phyloP scores from a whole-genome alignment of 1,140 invertebrate species.

The Thrips palmi region DNA sequence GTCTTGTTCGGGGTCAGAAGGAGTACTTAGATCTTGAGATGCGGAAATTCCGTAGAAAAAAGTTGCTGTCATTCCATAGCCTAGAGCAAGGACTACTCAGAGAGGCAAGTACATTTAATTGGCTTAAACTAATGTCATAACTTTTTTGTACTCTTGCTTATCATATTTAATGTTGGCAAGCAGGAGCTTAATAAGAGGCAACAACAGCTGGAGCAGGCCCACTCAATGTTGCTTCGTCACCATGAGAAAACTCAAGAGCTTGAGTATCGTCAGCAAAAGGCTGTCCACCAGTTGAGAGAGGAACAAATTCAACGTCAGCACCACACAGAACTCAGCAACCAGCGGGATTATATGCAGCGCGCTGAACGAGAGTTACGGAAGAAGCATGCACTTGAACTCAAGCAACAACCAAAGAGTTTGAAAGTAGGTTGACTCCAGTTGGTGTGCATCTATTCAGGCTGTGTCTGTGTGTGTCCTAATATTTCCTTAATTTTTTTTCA shows the following conservation, averaged over 20 bases:
- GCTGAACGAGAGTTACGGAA: constrained; percentile 85
- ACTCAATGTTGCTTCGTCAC: constrained; percentile 85
- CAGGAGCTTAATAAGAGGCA: constrained; percentile 89
- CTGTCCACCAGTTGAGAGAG: constrained; percentile 79
- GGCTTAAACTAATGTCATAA: neutral
- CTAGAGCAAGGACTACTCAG: constrained; percentile 79
- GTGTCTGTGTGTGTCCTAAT: constrained; percentile 3
- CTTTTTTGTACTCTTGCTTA: neutral
- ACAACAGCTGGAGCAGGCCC: constrained; percentile 85
- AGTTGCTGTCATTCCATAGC: constrained; percentile 67
- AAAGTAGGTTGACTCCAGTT: constrained; percentile 65
- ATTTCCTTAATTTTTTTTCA: constrained; percentile 26
- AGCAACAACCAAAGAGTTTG: constrained; percentile 96
- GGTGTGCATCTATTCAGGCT: neutral
- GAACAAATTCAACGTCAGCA: constrained; percentile 85
- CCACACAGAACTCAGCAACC: constrained; percentile 85
- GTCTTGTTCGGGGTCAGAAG: constrained; percentile 68
- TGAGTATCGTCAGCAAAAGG: constrained; percentile 87
- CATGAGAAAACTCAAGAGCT: constrained; percentile 94
- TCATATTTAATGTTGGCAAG: constrained; percentile 5
- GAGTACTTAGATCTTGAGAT: constrained; percentile 86
- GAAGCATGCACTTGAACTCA: constrained; percentile 91
- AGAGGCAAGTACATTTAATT: constrained; percentile 40
- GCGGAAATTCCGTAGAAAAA: constrained; percentile 78
- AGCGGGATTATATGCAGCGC: constrained; percentile 90